Evolutionary conservation across 2,113 vertebrate species (phyloP).

Genomic region (Equus przewalskii): DNA sequence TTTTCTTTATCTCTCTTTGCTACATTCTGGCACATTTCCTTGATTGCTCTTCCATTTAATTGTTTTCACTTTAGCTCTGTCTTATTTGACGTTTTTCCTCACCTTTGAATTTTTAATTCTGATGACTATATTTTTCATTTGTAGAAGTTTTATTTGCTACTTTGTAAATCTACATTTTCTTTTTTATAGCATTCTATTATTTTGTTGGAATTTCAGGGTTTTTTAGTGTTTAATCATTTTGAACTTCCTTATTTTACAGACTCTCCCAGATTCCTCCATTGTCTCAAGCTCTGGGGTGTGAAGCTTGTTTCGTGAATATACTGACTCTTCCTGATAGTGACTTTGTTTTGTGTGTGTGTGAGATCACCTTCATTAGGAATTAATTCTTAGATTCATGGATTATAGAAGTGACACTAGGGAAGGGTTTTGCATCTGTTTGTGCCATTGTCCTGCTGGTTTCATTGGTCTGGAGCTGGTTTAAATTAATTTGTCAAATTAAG

Average conservation of each 20-base stretch:
- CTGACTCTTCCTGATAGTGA: neutral
- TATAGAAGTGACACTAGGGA: fast-evolving
- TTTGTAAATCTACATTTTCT: neutral
- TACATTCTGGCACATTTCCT: neutral
- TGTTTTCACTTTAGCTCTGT: constrained; percentile 1
- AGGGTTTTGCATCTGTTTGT: neutral
- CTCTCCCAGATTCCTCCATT: neutral
- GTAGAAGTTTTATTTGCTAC: neutral
- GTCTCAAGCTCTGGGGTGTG: neutral
- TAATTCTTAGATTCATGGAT: neutral
- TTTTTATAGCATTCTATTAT: neutral
- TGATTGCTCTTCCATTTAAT: neutral
- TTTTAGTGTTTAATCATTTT: neutral
- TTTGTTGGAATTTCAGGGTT: neutral
- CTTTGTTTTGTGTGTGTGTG: fast-evolving
- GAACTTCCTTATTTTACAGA: neutral
- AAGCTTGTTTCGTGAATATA: too few species aligned
- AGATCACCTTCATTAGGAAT: neutral
- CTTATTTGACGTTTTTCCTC: neutral
- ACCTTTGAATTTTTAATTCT: neutral
- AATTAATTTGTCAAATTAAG: neutral
- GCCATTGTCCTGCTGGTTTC: neutral
- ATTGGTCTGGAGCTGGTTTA: neutral
- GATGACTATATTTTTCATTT: neutral
- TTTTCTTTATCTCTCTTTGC: constrained; percentile 15